These are phyloP conservation scores for Lapara coniferarum DNA, from an alignment of 2,888 invertebrate species.

Conservation along the genomic window DNA sequence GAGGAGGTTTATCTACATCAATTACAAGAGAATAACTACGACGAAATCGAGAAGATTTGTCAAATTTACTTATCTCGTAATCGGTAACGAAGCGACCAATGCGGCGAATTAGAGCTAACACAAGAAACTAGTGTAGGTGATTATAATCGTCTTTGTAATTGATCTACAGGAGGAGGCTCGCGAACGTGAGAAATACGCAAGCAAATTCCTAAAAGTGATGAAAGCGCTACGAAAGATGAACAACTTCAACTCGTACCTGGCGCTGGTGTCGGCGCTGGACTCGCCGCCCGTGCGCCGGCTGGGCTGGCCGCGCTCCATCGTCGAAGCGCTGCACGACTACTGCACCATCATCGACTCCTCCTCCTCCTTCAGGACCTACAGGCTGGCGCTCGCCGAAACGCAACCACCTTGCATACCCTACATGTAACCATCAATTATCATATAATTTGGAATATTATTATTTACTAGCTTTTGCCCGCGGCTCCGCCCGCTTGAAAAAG, in stretches of 20 bases:
- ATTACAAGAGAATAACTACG: not conserved
- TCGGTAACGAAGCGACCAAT: too few species aligned
- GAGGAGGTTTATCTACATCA: not conserved
- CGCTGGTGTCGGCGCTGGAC: conserved; percentile 97
- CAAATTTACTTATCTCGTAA: too few species aligned
- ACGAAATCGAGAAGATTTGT: too few species aligned
- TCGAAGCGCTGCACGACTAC: conserved; percentile 96
- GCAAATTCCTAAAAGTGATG: conserved; percentile 99
- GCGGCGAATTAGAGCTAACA: too few species aligned
- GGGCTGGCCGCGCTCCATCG: conserved; percentile 96
- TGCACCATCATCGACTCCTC: conserved; percentile 98
- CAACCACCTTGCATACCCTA: conserved; percentile 99
- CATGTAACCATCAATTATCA: conserved; percentile 87
- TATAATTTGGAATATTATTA: too few species aligned
- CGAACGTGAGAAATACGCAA: conserved; percentile 96
- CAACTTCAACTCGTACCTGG: conserved; percentile 99
- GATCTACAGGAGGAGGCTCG: conserved; percentile 89
- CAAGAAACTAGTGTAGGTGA: too few species aligned
- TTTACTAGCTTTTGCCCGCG: too few species aligned
- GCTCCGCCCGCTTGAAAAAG: too few species aligned
- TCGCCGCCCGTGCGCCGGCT: conserved; percentile 96
- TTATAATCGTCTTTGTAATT: too few species aligned
- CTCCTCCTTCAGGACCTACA: conserved; percentile 98
- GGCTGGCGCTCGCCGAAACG: conserved; percentile 96
- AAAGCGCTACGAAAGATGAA: conserved; percentile 98